Percentiles rank a stretch among this genome's conserved stretches.
Evolutionary conservation across 2,888 invertebrate genomes (phyloP).

Genomic region (Rhamphomyia laevipes): DNA sequence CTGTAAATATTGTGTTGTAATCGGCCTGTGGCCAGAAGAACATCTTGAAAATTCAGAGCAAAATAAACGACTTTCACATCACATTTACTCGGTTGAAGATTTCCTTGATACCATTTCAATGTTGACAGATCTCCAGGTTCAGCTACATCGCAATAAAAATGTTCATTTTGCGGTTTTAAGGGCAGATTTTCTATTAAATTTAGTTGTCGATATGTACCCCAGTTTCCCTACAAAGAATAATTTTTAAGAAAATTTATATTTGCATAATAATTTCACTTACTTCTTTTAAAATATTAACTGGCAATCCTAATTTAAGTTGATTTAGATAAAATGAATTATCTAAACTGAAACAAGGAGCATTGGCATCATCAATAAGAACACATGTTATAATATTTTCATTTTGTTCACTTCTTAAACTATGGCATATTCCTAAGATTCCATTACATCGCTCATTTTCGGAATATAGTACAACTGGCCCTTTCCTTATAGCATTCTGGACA

Average conservation of each 20-base stretch:
- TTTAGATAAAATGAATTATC: conserved; percentile 50
- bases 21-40: conserved; percentile 89
- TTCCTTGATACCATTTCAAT: conserved; percentile 68
- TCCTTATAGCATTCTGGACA: conserved; percentile 24
- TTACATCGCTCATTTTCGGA: conserved; percentile 53
- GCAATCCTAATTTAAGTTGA: conserved; percentile 60
- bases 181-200: conserved; percentile 40
- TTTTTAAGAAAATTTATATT: not conserved
- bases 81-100: conserved; percentile 42
- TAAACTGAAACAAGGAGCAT: conserved; percentile 53
- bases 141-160: conserved; percentile 65
- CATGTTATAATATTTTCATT: conserved; percentile 53
- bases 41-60: conserved; percentile 84
- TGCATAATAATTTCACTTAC: conserved; percentile 20
- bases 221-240: conserved; percentile 25
- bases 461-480: conserved; percentile 45
- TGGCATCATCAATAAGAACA: conserved; percentile 49
- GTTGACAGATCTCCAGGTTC: conserved; percentile 79
- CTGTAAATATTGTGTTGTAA: conserved; percentile 72
- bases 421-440: conserved; percentile 80
- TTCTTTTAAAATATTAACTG: conserved; percentile 62
- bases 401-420: conserved; percentile 72
- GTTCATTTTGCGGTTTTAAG: conserved; percentile 40
- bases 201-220: conserved; percentile 77
- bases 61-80: conserved; percentile 46